These are phyloP conservation scores for Anas georgica DNA, from an alignment of 2,797 vertebrate species.

Conservation along the genomic window DNA sequence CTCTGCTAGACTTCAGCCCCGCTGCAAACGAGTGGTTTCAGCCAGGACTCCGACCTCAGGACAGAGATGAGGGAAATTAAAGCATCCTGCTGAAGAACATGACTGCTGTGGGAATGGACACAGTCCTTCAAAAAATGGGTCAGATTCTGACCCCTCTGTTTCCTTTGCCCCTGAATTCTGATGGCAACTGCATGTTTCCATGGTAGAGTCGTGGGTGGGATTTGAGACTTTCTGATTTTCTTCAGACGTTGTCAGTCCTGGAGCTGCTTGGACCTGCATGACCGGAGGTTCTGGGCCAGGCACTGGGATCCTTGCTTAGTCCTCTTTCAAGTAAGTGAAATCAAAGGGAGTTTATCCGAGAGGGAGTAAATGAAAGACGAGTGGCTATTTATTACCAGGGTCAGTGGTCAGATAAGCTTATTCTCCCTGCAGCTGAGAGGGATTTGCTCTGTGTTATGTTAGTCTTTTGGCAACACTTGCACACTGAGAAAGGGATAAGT, in stretches of 20 bases:
- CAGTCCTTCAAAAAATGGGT: neutral
- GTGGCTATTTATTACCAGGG: slow-evolving; percentile 39
- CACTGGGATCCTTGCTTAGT: neutral
- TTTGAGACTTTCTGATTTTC: neutral
- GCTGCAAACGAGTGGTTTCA: neutral
- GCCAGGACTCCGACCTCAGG: neutral
- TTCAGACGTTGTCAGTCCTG: neutral
- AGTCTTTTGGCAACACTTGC: slow-evolving; percentile 31
- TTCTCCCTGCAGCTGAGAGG: slow-evolving; percentile 50
- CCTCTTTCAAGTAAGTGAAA: neutral
- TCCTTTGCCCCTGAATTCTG: neutral
- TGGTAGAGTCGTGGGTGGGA: neutral
- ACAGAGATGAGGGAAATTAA: neutral
- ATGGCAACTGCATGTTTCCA: neutral
- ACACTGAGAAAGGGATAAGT: slow-evolving; percentile 2
- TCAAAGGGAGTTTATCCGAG: neutral
- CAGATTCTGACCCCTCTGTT: neutral
- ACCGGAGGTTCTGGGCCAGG: neutral
- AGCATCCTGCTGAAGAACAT: neutral
- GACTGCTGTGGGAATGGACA: neutral
- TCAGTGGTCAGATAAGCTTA: slow-evolving; percentile 53
- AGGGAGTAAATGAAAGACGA: neutral
- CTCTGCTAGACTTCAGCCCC: neutral
- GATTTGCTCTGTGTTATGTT: slow-evolving; percentile 50
- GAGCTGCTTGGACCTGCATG: neutral